Evolutionary conservation across 2,888 invertebrate genomes (phyloP), one percentile per base, ranked within the genome.

Genomic region (Ecliptopera silaceata): DNA sequence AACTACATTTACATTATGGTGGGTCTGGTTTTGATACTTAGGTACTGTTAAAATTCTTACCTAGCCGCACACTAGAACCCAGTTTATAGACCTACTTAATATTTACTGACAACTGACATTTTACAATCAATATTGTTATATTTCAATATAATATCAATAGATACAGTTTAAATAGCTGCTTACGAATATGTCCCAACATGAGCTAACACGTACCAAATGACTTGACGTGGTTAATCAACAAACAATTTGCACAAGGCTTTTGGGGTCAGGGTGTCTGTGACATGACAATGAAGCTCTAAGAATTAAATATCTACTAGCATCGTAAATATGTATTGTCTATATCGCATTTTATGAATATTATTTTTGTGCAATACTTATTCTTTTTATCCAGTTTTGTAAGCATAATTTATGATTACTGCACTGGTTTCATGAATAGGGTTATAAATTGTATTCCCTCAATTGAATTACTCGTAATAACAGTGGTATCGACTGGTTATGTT

Each of bases 161-260:
- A 5, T 8, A 36, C 15, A 13, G 17, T 38, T 38, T 38, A 26
- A 31, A 31, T 31, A 17, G 17, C 17, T 17, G 18, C 29, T 8
- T 31, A 17, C 12, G 12, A 38, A 39, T 58, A 52, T 65, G 58
- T 64, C 65, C 56, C 39, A 62, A 63, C 71, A 13, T 20, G 29
- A 42, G 11, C 12, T 4, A 22, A 17, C n/a, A 70, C 68, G 47
- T 61, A 22, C 22, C 22, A 6, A 60, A 65, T 64, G 61, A 55
- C 50, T 48, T 50, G 42, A 43, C 48, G 52, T 54, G 56, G 48
- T 56, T 61, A 56, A 54, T 59, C 57, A 58, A 61, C 58, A 63
- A 64, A 60, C 59, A 56, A 61, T 66, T 64, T 59, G 59, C 61
- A 64, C 55, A 63, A 65, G 60, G 65, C 44, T 69, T 64, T 63